phyloP scores from a whole-genome alignment of 2,888 invertebrate genomes.

The Dione vanillae region DNA sequence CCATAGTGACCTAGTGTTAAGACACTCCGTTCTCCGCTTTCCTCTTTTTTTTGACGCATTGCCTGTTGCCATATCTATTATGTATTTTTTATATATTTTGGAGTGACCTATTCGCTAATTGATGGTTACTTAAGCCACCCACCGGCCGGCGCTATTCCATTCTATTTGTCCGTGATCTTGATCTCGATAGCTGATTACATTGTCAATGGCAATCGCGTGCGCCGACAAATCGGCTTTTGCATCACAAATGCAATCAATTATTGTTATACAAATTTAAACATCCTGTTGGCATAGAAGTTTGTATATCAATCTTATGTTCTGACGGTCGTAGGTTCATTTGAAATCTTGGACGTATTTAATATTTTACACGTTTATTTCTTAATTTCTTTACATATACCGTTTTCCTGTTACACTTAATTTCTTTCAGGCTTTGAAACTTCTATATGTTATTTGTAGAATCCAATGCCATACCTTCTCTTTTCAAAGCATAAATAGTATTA shows the following conservation, averaged over 20 bases:
- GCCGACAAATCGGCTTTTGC: slow-evolving; percentile 44
- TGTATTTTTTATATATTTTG: no score
- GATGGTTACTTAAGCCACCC: slow-evolving; percentile 46
- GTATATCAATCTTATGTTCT: neutral
- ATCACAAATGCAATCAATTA: slow-evolving; percentile 39
- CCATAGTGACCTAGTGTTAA: no score
- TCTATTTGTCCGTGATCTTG: slow-evolving; percentile 65
- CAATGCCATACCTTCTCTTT: no score
- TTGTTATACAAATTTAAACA: slow-evolving; percentile 7
- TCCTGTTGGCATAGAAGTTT: neutral
- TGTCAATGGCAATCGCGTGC: slow-evolving; percentile 50
- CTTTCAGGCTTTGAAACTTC: neutral
- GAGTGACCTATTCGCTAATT: slow-evolving; percentile 38
- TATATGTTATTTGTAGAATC: no score
- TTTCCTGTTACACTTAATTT: neutral
- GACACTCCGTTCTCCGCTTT: no score
- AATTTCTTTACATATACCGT: neutral
- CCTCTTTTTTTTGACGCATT: no score
- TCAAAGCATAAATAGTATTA: no score
- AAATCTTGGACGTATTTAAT: neutral
- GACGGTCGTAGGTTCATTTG: neutral
- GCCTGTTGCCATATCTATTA: no score
- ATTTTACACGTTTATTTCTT: no score
- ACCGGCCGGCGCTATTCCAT: slow-evolving; percentile 52
- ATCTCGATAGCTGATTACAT: slow-evolving; percentile 64